Conservation (phyloP, 1,140 invertebrate genomes). For the Melanaphis sacchari region DNA sequence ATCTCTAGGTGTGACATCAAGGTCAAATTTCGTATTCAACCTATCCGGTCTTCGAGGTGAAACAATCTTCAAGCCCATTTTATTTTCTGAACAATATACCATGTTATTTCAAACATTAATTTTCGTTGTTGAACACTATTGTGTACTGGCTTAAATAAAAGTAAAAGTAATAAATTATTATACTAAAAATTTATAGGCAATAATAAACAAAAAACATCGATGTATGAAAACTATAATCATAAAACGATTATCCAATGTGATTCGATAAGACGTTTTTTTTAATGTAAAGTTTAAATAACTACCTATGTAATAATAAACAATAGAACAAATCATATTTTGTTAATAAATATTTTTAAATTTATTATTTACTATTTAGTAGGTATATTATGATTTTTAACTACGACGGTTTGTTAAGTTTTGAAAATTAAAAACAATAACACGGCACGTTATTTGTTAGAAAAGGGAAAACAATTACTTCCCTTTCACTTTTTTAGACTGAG, state of each 20-base stretch:
- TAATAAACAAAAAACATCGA: neutral
- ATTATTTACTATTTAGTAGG: neutral
- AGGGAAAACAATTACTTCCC: neutral
- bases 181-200: neutral
- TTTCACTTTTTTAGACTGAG: neutral
- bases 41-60: neutral
- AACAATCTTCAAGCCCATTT: neutral
- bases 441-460: neutral
- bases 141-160: neutral
- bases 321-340: neutral
- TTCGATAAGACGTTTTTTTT: neutral
- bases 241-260: neutral
- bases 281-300: neutral
- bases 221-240: neutral
- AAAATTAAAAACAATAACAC: neutral
- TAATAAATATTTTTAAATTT: neutral
- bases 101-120: neutral
- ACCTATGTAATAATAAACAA: neutral
- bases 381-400: neutral
- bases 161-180: neutral
- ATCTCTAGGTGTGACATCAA: neutral
- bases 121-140: neutral
- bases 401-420: neutral
- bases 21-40: neutral
- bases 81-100: neutral